Conservation (phyloP, 2,113 vertebrate species). For the Rhinopithecus roxellana region DNA sequence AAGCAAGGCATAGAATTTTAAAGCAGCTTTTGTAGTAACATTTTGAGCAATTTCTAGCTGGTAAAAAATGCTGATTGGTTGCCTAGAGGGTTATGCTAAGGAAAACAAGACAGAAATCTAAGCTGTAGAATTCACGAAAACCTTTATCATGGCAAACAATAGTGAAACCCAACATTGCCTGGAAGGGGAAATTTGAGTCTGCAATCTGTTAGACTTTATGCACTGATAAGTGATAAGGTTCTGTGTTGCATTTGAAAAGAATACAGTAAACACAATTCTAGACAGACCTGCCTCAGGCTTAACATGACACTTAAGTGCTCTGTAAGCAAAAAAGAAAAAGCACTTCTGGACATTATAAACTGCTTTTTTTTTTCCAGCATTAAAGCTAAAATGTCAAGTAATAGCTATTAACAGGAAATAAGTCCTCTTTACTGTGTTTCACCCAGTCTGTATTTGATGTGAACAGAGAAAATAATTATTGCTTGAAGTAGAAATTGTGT, state of each 20-base stretch:
- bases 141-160: conserved; percentile 90
- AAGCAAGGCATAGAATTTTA: conserved; percentile 66
- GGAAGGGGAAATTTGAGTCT: conserved; percentile 93
- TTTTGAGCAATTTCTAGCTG: conserved; percentile 86
- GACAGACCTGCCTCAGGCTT: conserved; percentile 90
- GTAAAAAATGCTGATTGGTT: conserved; percentile 85
- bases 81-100: conserved; percentile 86
- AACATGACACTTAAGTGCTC: conserved; percentile 93
- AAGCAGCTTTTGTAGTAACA: conserved; percentile 81
- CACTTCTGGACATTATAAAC: conserved; percentile 87
- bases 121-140: conserved; percentile 88
- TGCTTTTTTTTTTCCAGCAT: conserved; percentile 82
- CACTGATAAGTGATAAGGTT: conserved; percentile 91
- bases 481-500: conserved; percentile 83
- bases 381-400: conserved; percentile 85
- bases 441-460: conserved; percentile 76
- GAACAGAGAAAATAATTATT: conserved; percentile 81
- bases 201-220: conserved; percentile 92
- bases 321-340: conserved; percentile 88
- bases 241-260: conserved; percentile 85
- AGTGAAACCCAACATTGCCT: conserved; percentile 90
- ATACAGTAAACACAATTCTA: conserved; percentile 92
- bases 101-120: conserved; percentile 89
- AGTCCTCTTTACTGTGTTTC: conserved; percentile 76
- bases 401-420: conserved; percentile 77